Base-by-base conservation (phyloP, 2,888 invertebrate genomes). In the Agrilus mali region DNA sequence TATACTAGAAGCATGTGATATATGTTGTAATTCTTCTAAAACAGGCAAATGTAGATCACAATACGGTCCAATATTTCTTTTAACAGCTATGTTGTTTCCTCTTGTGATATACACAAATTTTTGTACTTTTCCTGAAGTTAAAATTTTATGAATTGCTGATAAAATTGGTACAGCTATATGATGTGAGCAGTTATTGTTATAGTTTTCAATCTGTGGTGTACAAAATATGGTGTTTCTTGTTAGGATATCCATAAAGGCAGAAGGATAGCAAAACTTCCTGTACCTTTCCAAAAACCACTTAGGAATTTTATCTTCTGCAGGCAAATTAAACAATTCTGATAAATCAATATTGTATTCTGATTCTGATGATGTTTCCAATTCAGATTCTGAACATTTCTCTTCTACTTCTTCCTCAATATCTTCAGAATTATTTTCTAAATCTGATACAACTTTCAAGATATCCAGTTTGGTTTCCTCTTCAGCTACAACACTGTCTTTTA, bases 151-250 rank as follows among this genome's bases (percentile, higher is more conserved):
- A 40, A 80, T 74, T 46, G 75, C 74, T 52, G 70, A 65, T 33
- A 86, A 54, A 48, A 87, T 75, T 12, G 77, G 73, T 47, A 82
- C 57, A 27, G 75, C 72, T 42, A 77, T 71, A 7, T 71, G 55
- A 52, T 77, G 77, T 7, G 80, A 72, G 47, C 82, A 75, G 4
- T 72, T 67, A 37, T 72, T 71, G 4, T 63, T 61, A 54, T 74
- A 77, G 60, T 84, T 78, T 62, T 88, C 87, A 6, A 85, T 75
- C 67, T 84, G 85, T 0, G 82, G 78, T 40, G 72, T 71, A 51
- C 77, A 78, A 47, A 83, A 74, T 55, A 80, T 78, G 37, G 77
- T 67, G 46, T 75, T 71, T 33, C 77, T 71, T n/a, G 74, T 73
- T 43, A 77, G 65, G 13, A 87, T 70, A 57, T 87, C 82, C 20